Evolutionary conservation across 1,140 invertebrate species (phyloP).

Genomic region (Drosophila seguyi): DNA sequence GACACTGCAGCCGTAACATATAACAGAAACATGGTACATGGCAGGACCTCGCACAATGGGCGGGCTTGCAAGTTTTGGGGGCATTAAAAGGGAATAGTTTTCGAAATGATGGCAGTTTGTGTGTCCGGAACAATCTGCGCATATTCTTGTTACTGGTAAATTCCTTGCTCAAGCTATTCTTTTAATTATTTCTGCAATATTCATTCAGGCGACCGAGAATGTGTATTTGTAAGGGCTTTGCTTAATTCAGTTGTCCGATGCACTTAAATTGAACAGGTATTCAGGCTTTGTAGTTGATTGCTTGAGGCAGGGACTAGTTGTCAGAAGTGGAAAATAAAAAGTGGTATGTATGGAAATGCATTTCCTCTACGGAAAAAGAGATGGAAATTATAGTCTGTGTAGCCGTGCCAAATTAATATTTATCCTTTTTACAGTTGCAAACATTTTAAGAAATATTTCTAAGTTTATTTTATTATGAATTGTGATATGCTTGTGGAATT

Average conservation of each 20-base stretch:
- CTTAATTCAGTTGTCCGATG: slow-evolving; percentile 1
- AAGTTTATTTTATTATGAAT: neutral
- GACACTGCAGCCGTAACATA: slow-evolving; percentile 1
- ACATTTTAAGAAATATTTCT: neutral
- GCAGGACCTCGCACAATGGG: slow-evolving; percentile 28
- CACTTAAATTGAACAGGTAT: slow-evolving; percentile 8
- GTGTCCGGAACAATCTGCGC: neutral
- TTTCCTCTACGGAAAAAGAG: neutral
- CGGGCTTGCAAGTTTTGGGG: slow-evolving; percentile 19
- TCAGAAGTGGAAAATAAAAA: neutral
- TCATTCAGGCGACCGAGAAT: neutral
- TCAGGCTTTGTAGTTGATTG: neutral
- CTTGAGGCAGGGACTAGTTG: neutral
- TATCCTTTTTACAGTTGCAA: neutral
- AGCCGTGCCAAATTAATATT: neutral
- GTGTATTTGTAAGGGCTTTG: neutral
- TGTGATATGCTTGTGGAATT: neutral
- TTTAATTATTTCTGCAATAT: slow-evolving; percentile 35
- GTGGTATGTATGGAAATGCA: neutral
- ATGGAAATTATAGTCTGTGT: neutral
- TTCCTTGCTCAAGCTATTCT: slow-evolving; percentile 7
- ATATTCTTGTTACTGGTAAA: neutral
- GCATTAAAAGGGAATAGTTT: slow-evolving; percentile 30
- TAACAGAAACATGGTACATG: slow-evolving; percentile 42
- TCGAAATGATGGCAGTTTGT: slow-evolving; percentile 1